A percentile compares a stretch with the other conserved stretches of the same genome.
These are phyloP conservation scores for Leucoma salicis DNA, from an alignment of 2,888 invertebrate genomes.

Conservation along the genomic window DNA sequence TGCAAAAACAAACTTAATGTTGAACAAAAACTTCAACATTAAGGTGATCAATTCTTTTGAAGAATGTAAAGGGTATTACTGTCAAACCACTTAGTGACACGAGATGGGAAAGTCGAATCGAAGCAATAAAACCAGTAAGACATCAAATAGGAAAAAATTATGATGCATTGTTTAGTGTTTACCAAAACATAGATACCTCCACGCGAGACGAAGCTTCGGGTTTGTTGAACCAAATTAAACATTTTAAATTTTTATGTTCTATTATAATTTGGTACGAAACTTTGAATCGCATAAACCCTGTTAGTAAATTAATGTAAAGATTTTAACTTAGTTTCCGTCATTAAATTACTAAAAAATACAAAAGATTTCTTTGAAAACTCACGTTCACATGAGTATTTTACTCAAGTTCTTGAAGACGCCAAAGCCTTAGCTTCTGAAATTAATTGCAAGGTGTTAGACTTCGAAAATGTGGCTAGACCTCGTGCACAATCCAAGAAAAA, in stretches of 20 bases:
- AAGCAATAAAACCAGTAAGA: conserved; percentile 2
- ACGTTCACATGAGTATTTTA: conserved; percentile 4
- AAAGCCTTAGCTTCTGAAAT: neutral
- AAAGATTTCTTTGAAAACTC: conserved; percentile 11
- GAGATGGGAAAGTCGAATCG: conserved; percentile 2
- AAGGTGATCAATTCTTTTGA: conserved; percentile 9
- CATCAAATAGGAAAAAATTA: conserved; percentile 1
- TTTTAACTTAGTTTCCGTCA: conserved; percentile 7
- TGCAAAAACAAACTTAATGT: conserved; percentile 19
- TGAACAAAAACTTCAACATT: conserved; percentile 11
- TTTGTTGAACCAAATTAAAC: conserved; percentile 25
- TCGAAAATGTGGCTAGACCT: neutral
- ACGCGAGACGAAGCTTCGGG: neutral
- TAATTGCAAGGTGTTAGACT: conserved; percentile 1
- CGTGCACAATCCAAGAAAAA: conserved; percentile 4
- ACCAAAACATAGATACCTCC: neutral
- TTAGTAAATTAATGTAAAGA: neutral
- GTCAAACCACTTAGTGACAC: conserved; percentile 12
- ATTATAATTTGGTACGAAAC: conserved; percentile 33
- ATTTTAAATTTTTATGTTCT: conserved; percentile 26
- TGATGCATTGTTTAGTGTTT: conserved; percentile 1
- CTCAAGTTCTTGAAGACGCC: neutral
- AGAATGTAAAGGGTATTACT: conserved; percentile 10
- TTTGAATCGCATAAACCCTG: conserved; percentile 7
- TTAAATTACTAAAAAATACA: conserved; percentile 3